phyloP scores from a whole-genome alignment of 23 tunicate genomes.

The Trididemnum clinides region DNA sequence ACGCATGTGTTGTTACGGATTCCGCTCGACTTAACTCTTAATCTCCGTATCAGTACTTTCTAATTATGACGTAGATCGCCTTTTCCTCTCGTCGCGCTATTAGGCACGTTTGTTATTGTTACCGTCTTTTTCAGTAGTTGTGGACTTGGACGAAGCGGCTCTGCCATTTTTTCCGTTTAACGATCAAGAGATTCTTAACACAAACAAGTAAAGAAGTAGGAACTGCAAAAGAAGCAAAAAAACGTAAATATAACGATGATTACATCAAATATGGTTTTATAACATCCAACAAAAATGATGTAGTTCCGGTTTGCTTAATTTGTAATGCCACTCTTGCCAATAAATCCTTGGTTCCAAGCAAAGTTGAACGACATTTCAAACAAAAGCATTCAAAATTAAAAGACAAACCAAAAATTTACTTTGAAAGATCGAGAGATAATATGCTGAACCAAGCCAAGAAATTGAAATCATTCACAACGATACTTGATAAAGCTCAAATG shows the following conservation, averaged over 20 bases:
- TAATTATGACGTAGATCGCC: not conserved
- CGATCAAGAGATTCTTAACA: not conserved
- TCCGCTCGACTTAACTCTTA: not conserved
- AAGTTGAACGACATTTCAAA: not conserved
- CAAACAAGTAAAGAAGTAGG: not conserved
- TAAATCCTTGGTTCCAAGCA: not conserved
- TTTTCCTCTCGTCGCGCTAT: not conserved
- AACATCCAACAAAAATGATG: not conserved
- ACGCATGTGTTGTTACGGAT: not conserved
- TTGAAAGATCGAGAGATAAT: not conserved
- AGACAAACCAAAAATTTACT: not conserved
- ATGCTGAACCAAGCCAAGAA: not conserved
- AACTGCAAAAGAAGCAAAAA: not conserved
- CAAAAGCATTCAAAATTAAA: not conserved
- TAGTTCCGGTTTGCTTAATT: not conserved
- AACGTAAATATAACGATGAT: not conserved
- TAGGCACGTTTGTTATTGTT: not conserved
- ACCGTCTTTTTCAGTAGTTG: no score
- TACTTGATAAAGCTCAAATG: not conserved
- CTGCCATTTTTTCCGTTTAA: not conserved
- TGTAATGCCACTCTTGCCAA: no score
- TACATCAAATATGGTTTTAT: not conserved
- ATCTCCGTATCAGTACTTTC: not conserved
- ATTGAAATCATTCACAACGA: not conserved
- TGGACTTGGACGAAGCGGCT: no score